Evolutionary conservation across 2,113 vertebrate genomes (phyloP).

Genomic region (Siniperca knerii): DNA sequence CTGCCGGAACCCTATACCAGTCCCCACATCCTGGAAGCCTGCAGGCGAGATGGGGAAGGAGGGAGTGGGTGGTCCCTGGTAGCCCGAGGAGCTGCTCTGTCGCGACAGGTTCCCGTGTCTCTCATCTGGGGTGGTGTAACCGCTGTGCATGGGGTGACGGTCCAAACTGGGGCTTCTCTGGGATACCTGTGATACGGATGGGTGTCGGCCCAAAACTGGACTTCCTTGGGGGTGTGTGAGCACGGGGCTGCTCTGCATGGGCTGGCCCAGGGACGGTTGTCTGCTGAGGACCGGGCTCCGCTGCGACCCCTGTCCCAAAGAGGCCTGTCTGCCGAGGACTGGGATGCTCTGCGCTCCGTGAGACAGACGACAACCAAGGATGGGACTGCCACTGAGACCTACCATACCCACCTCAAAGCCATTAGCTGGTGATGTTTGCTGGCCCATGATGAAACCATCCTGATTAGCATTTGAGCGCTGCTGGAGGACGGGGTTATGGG

Average conservation of each 20-base stretch:
- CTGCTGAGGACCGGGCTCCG: conserved; percentile 78
- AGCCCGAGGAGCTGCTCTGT: conserved; percentile 95
- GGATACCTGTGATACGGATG: conserved; percentile 78
- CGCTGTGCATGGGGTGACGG: conserved; percentile 89
- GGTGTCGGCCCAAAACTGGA: conserved; percentile 82
- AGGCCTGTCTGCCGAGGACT: conserved; percentile 70
- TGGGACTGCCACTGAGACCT: conserved; percentile 68
- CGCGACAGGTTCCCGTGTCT: conserved; percentile 89
- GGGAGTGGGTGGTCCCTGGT: conserved; percentile 93
- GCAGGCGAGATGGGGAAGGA: conserved; percentile 93
- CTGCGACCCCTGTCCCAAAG: conserved; percentile 68
- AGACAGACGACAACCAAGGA: conserved; percentile 65
- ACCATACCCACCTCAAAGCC: conserved; percentile 72
- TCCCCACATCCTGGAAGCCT: conserved; percentile 86
- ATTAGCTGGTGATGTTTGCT: conserved; percentile 65
- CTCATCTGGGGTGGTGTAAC: conserved; percentile 92
- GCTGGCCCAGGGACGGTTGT: conserved; percentile 74
- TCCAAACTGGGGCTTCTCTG: conserved; percentile 90
- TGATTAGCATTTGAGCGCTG: conserved; percentile 77
- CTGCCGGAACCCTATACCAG: conserved; percentile 84
- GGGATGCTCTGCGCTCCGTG: conserved; percentile 75
- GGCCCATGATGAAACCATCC: conserved; percentile 43
- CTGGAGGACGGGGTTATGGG: conserved; percentile 83
- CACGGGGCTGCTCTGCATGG: conserved; percentile 77
- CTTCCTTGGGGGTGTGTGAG: conserved; percentile 85